Base-by-base conservation (phyloP, 2,888 invertebrate genomes). In the Nebria brevicollis region DNA sequence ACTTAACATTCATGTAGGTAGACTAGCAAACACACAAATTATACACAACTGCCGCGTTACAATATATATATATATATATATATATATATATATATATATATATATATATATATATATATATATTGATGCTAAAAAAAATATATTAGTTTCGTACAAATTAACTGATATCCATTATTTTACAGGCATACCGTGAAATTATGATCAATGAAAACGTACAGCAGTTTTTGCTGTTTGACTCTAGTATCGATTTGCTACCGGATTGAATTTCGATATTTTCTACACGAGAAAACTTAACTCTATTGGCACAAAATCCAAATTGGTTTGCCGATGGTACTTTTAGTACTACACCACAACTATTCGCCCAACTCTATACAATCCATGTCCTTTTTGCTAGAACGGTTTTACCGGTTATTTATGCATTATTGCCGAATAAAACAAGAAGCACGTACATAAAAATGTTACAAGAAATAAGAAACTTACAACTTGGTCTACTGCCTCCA, bases 301-400 rank as follows among this genome's bases (percentile, higher is more conserved):
- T 82, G 43, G 66, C 64, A 7, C 8, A 26, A 26, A 25, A 15
- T 7, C 54, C 80, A 73, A 76, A 81, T 79, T 84, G 83, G 84
- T 83, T 82, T 66, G 77, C 76, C 20, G 84, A 84, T 43, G 84
- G 84, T 26, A 84, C 84, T 20, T 84, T 85, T 76, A 82, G 82
- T 68, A 79, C 83, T n/a, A 82, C 83, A 4, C 84, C 84, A 64
- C 15, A 72, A 8, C 68, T 84, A n/a, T 85, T 84, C 75, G 20
- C 78, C 34, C 85, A 84, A 77, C 70, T 84, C 10, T 82, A 83
- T 20, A 84, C 83, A 15, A 82, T 85, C 26, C 84, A 85, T 75
- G 83, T 82, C 54, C 68, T 82, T 43, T 42, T 82, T 26, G 65
- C 81, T 5, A 80, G 82, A 13, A 72, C 73, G 66, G 68, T 82